Conservation (phyloP, 2,797 vertebrate species). For the Protonibea diacanthus region DNA sequence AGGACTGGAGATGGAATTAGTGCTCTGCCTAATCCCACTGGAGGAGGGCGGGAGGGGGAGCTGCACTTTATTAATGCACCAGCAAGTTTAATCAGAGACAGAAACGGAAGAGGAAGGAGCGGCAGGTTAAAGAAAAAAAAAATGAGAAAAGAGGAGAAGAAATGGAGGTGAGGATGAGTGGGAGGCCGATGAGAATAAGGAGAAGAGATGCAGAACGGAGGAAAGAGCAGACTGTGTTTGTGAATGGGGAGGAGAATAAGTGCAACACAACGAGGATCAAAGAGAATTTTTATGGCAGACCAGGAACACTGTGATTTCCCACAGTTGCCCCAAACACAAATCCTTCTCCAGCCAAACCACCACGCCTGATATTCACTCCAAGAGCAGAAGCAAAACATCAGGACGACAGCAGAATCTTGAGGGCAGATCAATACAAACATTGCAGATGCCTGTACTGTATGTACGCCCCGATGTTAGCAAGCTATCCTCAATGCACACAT, state of each 20-base stretch:
- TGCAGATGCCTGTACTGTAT: conserved; percentile 12
- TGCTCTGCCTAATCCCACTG: conserved; percentile 83
- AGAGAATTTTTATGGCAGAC: conserved; percentile 57
- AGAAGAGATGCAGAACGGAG: conserved; percentile 32
- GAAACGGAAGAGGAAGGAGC: conserved; percentile 25
- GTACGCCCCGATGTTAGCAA: conserved; percentile 11
- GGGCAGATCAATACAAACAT: conserved; percentile 43
- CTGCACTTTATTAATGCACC: conserved; percentile 82
- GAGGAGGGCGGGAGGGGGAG: conserved; percentile 71
- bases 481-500: conserved; percentile 1
- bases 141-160: conserved; percentile 33
- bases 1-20: conserved; percentile 85
- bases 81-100: conserved; percentile 74
- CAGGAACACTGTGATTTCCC: conserved; percentile 42
- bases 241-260: conserved; percentile 21
- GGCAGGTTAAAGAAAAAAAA: conserved; percentile 39
- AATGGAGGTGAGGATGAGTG: conserved; percentile 25
- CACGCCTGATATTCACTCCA: conserved; percentile 45
- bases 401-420: conserved; percentile 13
- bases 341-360: conserved; percentile 36
- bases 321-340: conserved; percentile 31
- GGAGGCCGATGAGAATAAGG: conserved; percentile 20
- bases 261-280: conserved; percentile 58
- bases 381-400: conserved; percentile 17
- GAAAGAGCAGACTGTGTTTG: conserved; percentile 37